Evolutionary conservation across 1,140 invertebrate genomes (phyloP), one percentile per base, ranked within the genome.

Genomic region (Cyclargus thomasi): DNA sequence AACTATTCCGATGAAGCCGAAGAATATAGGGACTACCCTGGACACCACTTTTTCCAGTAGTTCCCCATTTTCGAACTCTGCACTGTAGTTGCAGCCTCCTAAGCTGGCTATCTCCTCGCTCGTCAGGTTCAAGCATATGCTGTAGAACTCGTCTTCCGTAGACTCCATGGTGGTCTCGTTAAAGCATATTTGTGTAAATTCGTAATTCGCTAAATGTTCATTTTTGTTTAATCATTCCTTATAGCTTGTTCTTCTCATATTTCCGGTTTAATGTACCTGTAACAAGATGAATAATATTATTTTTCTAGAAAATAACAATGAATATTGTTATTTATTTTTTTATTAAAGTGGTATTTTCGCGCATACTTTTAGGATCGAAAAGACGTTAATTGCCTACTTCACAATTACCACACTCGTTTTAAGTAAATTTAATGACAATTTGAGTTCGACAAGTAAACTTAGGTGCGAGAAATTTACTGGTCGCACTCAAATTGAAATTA

Each of bases 1-100:
- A 53, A 98, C 92, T 7, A 98, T 91, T 29, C 96, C 95, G 67
- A 98, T 97, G 66, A 97, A 92, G 0, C 96, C 96, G 83, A 98
- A 98, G 77, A 97, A 94, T 23, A 97, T 93, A 0, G 97, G 96
- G 22, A 98, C 96, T 10, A 97, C 93, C 63, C 94, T 91, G 10
- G 91, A 92, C 0, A 96, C 94, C 47, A 95, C 92, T 2, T 87
- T 91, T 66, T 94, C 90, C 39, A 95, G 84, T 8, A 92, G 70
- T 69, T 91, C 90, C 64, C 81, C 87, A 75, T 92, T 88, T 76
- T 87, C 86, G 23, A 76, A 86, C 70, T 90, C 85, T 23, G 74
- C 74, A 53, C 77, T 87, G 66, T 84, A 87, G 66, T 87, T 90
- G 47, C 87, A 90, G 2, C 77, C 79, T 1, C 77, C 80, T 3